These are phyloP conservation scores for Brachyistius frenatus DNA, from an alignment of 2,113 vertebrate species.

Conservation along the genomic window DNA sequence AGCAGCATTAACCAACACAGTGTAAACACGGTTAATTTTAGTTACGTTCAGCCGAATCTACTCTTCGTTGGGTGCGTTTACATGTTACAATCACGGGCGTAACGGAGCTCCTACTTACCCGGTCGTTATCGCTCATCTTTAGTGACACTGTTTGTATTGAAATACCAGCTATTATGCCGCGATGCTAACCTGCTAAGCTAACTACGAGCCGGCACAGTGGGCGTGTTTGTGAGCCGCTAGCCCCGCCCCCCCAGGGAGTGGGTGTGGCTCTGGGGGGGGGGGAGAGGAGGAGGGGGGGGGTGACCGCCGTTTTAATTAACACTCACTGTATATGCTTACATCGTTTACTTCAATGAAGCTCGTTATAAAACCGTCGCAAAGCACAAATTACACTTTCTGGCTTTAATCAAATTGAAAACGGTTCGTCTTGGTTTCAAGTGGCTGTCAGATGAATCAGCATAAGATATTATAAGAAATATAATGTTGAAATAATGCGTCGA, in stretches of 20 bases:
- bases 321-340: neutral
- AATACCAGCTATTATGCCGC: neutral
- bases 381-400: too few relatives aligned
- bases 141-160: neutral
- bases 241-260: neutral
- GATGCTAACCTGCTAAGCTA: neutral
- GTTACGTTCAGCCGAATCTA: too few relatives aligned
- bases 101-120: slow-evolving; percentile 75
- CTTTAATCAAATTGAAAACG: too few relatives aligned
- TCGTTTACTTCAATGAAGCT: too few relatives aligned
- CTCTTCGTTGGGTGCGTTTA: neutral
- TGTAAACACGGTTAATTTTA: neutral
- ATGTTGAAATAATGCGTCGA: too few relatives aligned
- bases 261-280: neutral
- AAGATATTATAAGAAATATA: too few relatives aligned
- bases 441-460: too few relatives aligned
- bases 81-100: neutral
- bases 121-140: slow-evolving; percentile 82
- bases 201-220: neutral
- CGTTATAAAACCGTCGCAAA: too few relatives aligned
- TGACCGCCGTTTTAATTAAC: neutral
- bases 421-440: too few relatives aligned
- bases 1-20: slow-evolving; percentile 23
- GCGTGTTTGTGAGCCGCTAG: neutral
- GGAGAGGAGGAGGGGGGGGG: too few relatives aligned